Evolutionary conservation across 2,888 invertebrate species (phyloP).

Genomic region (Callimorpha dominula): DNA sequence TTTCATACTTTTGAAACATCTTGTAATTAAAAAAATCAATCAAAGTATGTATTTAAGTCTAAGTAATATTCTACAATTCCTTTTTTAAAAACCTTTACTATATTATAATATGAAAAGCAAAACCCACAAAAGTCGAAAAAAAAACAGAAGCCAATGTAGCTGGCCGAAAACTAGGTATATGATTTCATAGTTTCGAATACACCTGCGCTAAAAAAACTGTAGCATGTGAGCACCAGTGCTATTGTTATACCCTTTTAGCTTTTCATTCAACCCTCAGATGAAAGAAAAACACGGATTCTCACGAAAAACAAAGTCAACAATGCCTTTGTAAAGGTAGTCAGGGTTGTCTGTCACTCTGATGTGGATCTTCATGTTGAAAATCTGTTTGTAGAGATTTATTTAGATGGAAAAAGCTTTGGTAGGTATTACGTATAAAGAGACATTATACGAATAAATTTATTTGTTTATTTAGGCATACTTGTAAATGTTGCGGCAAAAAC

Average conservation of each 20-base stretch:
- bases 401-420: neutral
- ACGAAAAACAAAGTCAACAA: constrained; percentile 57
- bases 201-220: constrained; percentile 31
- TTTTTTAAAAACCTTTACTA: no score
- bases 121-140: neutral
- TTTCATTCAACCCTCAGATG: constrained; percentile 38
- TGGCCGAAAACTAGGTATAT: constrained; percentile 22
- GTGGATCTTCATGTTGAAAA: constrained; percentile 28
- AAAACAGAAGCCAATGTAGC: constrained; percentile 13
- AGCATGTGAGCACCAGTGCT: constrained; percentile 16
- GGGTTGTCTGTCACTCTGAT: constrained; percentile 30
- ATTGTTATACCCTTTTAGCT: constrained; percentile 48
- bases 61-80: no score
- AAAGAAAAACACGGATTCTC: constrained; percentile 50
- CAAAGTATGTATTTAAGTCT: no score
- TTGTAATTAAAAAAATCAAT: no score
- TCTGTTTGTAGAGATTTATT: constrained; percentile 23
- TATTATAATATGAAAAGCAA: neutral
- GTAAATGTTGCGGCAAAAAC: no score
- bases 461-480: neutral
- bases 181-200: constrained; percentile 24
- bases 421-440: neutral
- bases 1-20: no score
- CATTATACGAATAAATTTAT: neutral
- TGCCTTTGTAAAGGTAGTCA: constrained; percentile 47